Conservation (phyloP, 2,797 vertebrate species). For the Agapornis canus region DNA sequence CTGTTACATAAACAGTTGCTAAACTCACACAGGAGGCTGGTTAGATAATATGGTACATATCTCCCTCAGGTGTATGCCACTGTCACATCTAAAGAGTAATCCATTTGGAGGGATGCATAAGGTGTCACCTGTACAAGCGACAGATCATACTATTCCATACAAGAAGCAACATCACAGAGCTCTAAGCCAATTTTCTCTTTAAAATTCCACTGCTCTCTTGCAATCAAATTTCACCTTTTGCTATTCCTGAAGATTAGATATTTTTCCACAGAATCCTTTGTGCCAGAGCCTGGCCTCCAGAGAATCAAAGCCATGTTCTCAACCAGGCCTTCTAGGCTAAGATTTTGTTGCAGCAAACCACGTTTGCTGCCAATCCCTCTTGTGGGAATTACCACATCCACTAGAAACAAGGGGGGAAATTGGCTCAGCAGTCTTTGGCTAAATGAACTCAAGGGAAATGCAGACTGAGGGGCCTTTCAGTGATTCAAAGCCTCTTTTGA, state of each 20-base stretch:
- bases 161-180: not conserved
- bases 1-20: constrained; percentile 20
- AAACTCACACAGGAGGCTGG: not conserved
- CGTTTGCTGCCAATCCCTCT: rapidly evolving
- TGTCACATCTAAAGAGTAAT: not conserved
- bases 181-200: not conserved
- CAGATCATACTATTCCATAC: not conserved
- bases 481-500: not conserved
- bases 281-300: not conserved
- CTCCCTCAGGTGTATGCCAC: not conserved
- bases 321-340: not conserved
- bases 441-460: not conserved
- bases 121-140: not conserved
- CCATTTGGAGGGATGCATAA: not conserved
- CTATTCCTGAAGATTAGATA: not conserved
- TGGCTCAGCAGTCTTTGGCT: not conserved
- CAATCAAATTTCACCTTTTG: not conserved
- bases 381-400: not conserved
- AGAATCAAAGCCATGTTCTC: not conserved
- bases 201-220: not conserved
- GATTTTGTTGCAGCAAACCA: not conserved
- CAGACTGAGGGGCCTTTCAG: not conserved
- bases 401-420: not conserved
- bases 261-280: not conserved
- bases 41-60: not conserved